Evolutionary conservation across 2,113 vertebrate species (phyloP), one percentile per base, ranked within the genome.

Genomic region (Vanacampus margaritifer): DNA sequence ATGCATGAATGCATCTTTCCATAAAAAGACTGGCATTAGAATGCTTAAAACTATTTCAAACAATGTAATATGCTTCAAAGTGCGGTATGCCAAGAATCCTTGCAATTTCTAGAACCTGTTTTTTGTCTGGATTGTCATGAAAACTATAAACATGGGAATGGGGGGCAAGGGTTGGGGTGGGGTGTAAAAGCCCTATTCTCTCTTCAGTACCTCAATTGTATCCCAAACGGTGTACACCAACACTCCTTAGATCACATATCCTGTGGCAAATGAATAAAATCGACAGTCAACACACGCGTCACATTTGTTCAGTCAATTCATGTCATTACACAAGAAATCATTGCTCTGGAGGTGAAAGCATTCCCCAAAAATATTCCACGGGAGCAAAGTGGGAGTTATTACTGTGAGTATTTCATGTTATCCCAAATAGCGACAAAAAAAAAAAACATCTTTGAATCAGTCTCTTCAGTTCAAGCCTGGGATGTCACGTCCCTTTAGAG

Each of bases 51-150:
- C 87, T 78, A 87, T 89, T 76, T 86, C 72, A 89, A 86, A 89
- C 81, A 68, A 88, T 79, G 85, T 89, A 85, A 90, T 91, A 91
- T 87, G 75, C 80, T 85, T 89, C 87, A 92, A 93, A 92, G 91
- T 92, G 91, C 91, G 76, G 87, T 87, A 90, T 86, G 86, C 87
- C 84, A 87, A 87, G 82, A 86, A 78, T 86, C 54, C 73, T 80
- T 78, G 75, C 73, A 69, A 82, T 82, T 85, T 76, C 72, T 83
- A 79, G 83, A 82, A 81, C 74, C 79, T 79, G 66, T 84, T 86
- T 78, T 84, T 75, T 79, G 68, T 84, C 86, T 83, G 83, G 91
- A 93, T 93, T 93, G 92, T 93, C 92, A 65, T 91, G 88, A 90
- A 77, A 87, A 85, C 66, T 81, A 83, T 73, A 74, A 76, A 81